Evolutionary conservation across 2,888 invertebrate species (phyloP).

Genomic region (Sussaba pulchella): DNA sequence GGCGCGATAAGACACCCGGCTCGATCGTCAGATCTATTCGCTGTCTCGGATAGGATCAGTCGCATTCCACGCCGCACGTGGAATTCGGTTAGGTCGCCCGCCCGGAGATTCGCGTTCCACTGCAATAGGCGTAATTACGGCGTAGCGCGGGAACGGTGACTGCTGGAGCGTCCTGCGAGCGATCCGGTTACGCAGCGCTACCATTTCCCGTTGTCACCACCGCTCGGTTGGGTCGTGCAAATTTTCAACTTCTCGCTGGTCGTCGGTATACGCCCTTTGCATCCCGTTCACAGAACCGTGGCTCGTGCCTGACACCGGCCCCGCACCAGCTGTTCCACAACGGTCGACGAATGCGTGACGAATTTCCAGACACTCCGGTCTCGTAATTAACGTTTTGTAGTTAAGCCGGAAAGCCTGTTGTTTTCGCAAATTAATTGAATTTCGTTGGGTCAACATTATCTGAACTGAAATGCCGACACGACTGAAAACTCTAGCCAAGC

Average conservation of each 20-base stretch:
- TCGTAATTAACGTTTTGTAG: slow-evolving; percentile 66
- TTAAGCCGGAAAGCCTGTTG: slow-evolving; percentile 54
- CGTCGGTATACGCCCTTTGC: slow-evolving; percentile 32
- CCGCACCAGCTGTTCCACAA: slow-evolving; percentile 64
- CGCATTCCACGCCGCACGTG: slow-evolving; percentile 56
- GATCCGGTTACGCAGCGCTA: slow-evolving; percentile 68
- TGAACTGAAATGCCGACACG: slow-evolving; percentile 32
- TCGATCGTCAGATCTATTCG: slow-evolving; percentile 50
- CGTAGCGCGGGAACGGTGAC: slow-evolving; percentile 25
- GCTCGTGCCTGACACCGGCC: slow-evolving; percentile 25
- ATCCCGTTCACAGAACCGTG: slow-evolving; percentile 66
- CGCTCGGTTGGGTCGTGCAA: slow-evolving; percentile 69
- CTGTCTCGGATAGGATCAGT: slow-evolving; percentile 50
- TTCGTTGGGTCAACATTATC: slow-evolving; percentile 45
- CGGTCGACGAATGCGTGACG: slow-evolving; percentile 60
- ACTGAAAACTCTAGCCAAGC: neutral
- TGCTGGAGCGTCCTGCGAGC: slow-evolving; percentile 55
- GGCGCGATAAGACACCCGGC: slow-evolving; percentile 3
- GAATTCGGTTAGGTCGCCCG: slow-evolving; percentile 56
- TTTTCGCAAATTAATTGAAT: slow-evolving; percentile 65
- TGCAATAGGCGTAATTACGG: slow-evolving; percentile 60
- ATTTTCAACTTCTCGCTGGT: slow-evolving; percentile 68
- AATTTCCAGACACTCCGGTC: slow-evolving; percentile 59
- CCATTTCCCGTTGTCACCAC: slow-evolving; percentile 76
- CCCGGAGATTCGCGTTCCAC: slow-evolving; percentile 50